A percentile compares a stretch with the other conserved stretches of the same genome.
phyloP scores from a whole-genome alignment of 2,888 invertebrate genomes.

The Biston betularia region DNA sequence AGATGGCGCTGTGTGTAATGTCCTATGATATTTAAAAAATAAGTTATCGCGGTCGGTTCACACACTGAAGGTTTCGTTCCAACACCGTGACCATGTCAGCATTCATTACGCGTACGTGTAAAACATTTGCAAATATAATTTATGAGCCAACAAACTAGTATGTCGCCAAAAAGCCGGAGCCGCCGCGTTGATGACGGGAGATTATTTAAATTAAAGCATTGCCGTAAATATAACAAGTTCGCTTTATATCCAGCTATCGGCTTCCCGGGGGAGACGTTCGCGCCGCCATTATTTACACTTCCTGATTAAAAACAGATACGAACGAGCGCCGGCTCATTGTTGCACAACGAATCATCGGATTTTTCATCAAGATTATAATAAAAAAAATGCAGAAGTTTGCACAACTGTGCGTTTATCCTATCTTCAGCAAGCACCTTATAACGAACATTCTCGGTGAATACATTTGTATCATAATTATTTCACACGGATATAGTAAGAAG shows the following conservation, averaged over 20 bases:
- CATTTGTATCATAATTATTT: too few species aligned
- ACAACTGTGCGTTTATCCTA: too few species aligned
- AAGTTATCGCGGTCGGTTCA: too few species aligned
- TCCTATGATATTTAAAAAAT: too few species aligned
- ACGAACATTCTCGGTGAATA: too few species aligned
- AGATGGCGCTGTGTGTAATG: too few species aligned
- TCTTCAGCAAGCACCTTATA: too few species aligned
- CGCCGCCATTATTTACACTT: slow-evolving; percentile 38
- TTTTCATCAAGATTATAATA: neutral
- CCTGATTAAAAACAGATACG: slow-evolving; percentile 46
- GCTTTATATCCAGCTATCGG: slow-evolving; percentile 31
- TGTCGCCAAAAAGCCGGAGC: slow-evolving; percentile 3
- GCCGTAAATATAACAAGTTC: slow-evolving; percentile 43
- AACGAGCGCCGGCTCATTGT: slow-evolving; percentile 26
- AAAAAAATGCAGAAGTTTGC: too few species aligned
- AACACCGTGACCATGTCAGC: neutral
- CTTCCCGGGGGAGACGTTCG: slow-evolving; percentile 37
- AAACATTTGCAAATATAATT: slow-evolving; percentile 9
- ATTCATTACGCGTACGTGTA: neutral
- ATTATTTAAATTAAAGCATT: slow-evolving; percentile 41
- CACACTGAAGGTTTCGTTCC: too few species aligned
- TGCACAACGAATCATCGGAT: slow-evolving; percentile 23
- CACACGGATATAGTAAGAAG: too few species aligned
- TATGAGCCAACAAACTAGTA: slow-evolving; percentile 25
- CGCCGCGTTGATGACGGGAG: slow-evolving; percentile 33